Evolutionary conservation across 2,888 invertebrate species (phyloP), one percentile per base, ranked within the genome.

Genomic region (Apeira syringaria): DNA sequence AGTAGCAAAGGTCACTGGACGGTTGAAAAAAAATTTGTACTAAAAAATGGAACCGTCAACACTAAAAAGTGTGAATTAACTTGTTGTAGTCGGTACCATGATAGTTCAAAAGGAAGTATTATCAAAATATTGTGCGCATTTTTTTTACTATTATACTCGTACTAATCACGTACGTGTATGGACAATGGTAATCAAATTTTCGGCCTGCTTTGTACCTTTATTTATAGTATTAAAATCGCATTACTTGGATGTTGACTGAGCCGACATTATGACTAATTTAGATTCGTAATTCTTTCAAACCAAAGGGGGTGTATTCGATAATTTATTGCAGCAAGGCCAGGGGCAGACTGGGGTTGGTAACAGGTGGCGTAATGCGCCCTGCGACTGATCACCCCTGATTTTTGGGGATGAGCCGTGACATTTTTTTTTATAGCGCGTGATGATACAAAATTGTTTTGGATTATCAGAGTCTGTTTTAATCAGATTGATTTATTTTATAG

Each of bases 351-450:
- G 61, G 74, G 64, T 53, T 64, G 52, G 67, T 71, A 75, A 77
- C 79, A 78, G 79, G 79, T 79, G 79, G 72, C 59, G 66, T 64
- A 62, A 62, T 65, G 60, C 66, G 67, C 62, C 31, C 35, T 27
- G 45, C 26, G 68, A 70, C 71, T 65, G 69, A 74, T 76, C 67
- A 62, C 61, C 71, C 74, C 62, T 74, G 68, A 74, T 69, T 68
- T 69, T 68, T 60, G 58, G 71, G 74, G 74, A 74, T 70, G 74
- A 36, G 33, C 34, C 26, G 15, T 27, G 35, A 40, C 29, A 64
- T 58, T 66, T 63, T 66, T 64, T 56, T 54, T n/a, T n/a, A n/a
- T 40, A 32, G 13, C 18, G 20, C 53, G 50, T 53, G 55, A 35
- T 36, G 36, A 30, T 27, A 48, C 55, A 50, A 50, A 37, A 43